A percentile compares a stretch with the other conserved stretches of the same genome.
Evolutionary conservation across 2,888 invertebrate species (phyloP).

Genomic region (Mermis nigrescens): DNA sequence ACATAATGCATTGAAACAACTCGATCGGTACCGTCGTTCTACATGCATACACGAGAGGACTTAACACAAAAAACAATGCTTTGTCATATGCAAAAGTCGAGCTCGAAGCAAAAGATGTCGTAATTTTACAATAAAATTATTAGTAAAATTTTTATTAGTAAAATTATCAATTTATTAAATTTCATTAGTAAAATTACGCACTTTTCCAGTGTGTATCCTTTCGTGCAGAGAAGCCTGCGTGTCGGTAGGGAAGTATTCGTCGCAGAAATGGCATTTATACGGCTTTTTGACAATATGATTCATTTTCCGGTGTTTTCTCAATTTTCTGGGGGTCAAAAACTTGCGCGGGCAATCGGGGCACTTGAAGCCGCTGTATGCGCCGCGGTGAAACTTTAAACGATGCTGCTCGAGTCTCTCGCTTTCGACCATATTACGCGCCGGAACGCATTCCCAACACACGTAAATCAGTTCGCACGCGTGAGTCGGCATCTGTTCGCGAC

Average conservation of each 20-base stretch:
- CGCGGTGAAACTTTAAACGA: conserved; percentile 19
- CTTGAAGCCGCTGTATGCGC: conserved; percentile 26
- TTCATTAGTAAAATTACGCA: no score
- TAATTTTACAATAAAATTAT: no score
- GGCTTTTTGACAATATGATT: conserved; percentile 29
- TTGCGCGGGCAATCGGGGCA: conserved; percentile 29
- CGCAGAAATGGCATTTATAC: conserved; percentile 31
- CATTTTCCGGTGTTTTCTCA: conserved; percentile 32
- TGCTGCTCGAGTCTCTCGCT: conserved; percentile 15
- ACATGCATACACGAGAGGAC: no score
- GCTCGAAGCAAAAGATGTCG: no score
- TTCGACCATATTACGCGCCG: conserved; percentile 28
- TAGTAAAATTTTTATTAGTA: no score
- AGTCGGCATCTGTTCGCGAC: conserved; percentile 6
- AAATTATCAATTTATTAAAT: no score
- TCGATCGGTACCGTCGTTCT: no score
- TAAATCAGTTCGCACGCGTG: conserved; percentile 21
- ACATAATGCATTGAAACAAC: no score
- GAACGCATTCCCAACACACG: conserved; percentile 29
- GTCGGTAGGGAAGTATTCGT: conserved; percentile 29
- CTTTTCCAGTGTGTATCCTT: conserved; percentile 31
- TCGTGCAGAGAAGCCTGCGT: conserved; percentile 27
- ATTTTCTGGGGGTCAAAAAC: conserved; percentile 29
- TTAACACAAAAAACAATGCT: no score
- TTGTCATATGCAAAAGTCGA: no score